A percentile compares a stretch with the other conserved stretches of the same genome.
These are phyloP conservation scores for Campylomormyrus numenius DNA, from an alignment of 2,113 vertebrate species.

Conservation along the genomic window DNA sequence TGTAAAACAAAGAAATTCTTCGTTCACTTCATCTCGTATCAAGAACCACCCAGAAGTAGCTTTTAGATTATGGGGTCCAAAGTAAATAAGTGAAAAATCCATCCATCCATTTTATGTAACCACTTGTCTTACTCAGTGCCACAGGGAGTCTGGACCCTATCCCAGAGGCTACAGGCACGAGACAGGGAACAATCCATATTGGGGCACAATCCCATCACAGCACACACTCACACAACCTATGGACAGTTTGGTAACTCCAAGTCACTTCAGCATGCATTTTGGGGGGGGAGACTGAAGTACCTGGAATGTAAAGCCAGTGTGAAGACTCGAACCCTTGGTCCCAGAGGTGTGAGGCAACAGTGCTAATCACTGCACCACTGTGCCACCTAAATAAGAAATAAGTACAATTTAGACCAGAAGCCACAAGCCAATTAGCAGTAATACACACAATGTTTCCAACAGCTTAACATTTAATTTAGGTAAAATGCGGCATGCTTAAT, in stretches of 20 bases:
- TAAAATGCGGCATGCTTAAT: neutral
- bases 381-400: neutral
- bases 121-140: neutral
- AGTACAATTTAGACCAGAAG: neutral
- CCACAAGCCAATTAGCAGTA: neutral
- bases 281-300: neutral
- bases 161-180: too few relatives aligned
- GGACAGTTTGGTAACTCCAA: neutral
- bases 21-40: neutral
- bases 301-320: too few relatives aligned
- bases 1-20: neutral
- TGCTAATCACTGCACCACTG: neutral
- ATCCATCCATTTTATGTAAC: neutral
- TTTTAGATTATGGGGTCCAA: neutral
- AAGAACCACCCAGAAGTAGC: neutral
- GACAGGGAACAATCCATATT: too few relatives aligned
- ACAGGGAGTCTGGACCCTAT: too few relatives aligned
- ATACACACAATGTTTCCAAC: neutral
- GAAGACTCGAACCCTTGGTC: too few relatives aligned
- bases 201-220: too few relatives aligned
- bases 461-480: neutral
- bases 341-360: neutral
- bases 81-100: neutral
- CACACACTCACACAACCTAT: too few relatives aligned
- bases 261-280: neutral